phyloP scores from a whole-genome alignment of 2,113 vertebrate species.

The Patagioenas fasciata region DNA sequence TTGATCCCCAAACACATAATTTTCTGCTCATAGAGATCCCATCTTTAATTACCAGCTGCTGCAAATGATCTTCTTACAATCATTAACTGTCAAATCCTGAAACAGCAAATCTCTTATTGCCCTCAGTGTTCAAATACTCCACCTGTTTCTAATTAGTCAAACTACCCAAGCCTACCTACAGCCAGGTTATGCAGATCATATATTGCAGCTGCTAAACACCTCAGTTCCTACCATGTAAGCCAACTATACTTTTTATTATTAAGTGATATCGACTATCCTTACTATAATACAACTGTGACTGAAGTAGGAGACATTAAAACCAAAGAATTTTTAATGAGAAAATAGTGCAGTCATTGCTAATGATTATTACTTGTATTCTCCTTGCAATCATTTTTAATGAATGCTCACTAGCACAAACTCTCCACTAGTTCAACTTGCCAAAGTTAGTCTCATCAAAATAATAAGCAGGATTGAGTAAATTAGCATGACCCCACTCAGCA shows the following conservation, averaged over 20 bases:
- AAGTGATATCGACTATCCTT: not conserved
- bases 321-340: not conserved
- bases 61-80: slow-evolving; percentile 66
- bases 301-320: not conserved
- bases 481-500: not conserved
- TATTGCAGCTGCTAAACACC: not conserved
- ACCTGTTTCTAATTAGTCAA: slow-evolving; percentile 73
- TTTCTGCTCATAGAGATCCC: slow-evolving; percentile 46
- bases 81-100: slow-evolving; percentile 53
- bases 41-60: slow-evolving; percentile 72
- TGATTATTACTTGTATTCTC: not conserved
- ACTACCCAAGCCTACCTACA: slow-evolving; percentile 21
- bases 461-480: not conserved
- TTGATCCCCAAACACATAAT: slow-evolving; percentile 25
- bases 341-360: not conserved
- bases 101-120: slow-evolving; percentile 43
- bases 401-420: not conserved
- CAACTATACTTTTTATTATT: not conserved
- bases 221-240: not conserved
- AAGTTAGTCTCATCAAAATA: not conserved
- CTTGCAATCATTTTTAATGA: not conserved
- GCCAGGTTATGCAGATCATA: not conserved
- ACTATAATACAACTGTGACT: not conserved
- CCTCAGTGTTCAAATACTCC: slow-evolving; percentile 64
- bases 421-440: not conserved